Evolutionary conservation across 2,888 invertebrate species (phyloP).

Genomic region (Caenorhabditis sp.): DNA sequence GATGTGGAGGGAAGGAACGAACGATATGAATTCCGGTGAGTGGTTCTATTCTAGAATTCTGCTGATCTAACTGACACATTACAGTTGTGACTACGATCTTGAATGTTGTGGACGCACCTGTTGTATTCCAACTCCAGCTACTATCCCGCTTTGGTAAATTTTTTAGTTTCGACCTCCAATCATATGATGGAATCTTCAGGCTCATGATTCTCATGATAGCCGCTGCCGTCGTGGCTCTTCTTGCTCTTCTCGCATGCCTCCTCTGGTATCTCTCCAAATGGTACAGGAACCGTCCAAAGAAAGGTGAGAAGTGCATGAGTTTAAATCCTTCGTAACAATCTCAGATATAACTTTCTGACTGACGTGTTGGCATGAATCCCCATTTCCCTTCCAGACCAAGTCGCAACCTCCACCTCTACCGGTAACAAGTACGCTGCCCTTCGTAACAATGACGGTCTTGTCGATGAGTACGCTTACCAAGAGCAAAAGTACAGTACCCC

Average conservation of each 20-base stretch:
- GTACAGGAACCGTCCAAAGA: conserved; percentile 78
- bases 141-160: conserved; percentile 79
- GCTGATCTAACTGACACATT: conserved; percentile 6
- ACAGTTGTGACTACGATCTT: conserved; percentile 80
- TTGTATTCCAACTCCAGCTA: conserved; percentile 78
- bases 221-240: conserved; percentile 73
- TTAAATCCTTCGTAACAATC: not conserved
- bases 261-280: conserved; percentile 77
- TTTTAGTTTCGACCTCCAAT: conserved; percentile 6
- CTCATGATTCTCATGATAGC: conserved; percentile 77
- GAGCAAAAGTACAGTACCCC: conserved; percentile 73
- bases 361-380: conserved; percentile 16
- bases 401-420: conserved; percentile 29
- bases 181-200: too few relatives aligned
- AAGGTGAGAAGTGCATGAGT: conserved; percentile 67
- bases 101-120: conserved; percentile 82
- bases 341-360: not conserved
- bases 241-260: conserved; percentile 73
- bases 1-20: conserved; percentile 81
- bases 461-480: conserved; percentile 64
- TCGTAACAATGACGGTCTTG: conserved; percentile 55
- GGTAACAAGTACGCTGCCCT: conserved; percentile 64
- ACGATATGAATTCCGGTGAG: conserved; percentile 81
- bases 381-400: conserved; percentile 36
- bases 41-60: not conserved